Conservation (phyloP, 2,797 vertebrate species). For the Gymnodraco acuticeps region DNA sequence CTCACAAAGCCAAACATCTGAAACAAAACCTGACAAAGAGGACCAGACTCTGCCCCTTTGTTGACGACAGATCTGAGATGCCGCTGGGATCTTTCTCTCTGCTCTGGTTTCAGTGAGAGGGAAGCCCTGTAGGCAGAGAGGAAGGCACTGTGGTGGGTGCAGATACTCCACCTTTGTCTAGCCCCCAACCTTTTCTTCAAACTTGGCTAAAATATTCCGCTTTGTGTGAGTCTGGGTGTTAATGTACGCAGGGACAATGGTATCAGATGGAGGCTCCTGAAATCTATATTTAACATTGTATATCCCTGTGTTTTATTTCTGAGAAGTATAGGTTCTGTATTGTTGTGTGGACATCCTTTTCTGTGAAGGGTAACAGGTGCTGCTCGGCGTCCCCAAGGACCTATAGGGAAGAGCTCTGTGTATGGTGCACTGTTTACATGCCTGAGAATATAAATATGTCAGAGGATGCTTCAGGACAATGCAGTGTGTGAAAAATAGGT, state of each 20-base stretch:
- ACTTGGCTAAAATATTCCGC: conserved; percentile 45
- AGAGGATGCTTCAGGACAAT: conserved; percentile 26
- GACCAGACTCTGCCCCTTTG: conserved; percentile 51
- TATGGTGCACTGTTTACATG: conserved; percentile 27
- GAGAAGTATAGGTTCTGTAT: conserved; percentile 49
- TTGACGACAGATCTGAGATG: conserved; percentile 44
- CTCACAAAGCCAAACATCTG: conserved; percentile 54
- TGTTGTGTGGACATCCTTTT: conserved; percentile 61
- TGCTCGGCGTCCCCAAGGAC: conserved; percentile 41
- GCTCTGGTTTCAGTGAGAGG: conserved; percentile 43
- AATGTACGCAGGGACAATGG: conserved; percentile 59
- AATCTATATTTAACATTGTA: conserved; percentile 62
- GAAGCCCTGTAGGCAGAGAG: conserved; percentile 63
- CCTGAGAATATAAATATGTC: conserved; percentile 30
- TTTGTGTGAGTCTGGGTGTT: conserved; percentile 51
- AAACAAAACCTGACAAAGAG: conserved; percentile 57
- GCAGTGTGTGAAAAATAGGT: not conserved
- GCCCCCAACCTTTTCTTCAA: conserved; percentile 45
- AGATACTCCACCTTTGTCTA: conserved; percentile 55
- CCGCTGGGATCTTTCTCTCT: conserved; percentile 51
- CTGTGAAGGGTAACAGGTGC: conserved; percentile 62
- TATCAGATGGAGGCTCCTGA: conserved; percentile 58
- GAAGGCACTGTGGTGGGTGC: conserved; percentile 31
- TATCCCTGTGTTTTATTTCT: conserved; percentile 44
- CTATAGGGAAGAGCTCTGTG: conserved; percentile 33